Evolutionary conservation across 92 coral and sea anemone species (phyloP).

Genomic region (Micromussa lordhowensis): DNA sequence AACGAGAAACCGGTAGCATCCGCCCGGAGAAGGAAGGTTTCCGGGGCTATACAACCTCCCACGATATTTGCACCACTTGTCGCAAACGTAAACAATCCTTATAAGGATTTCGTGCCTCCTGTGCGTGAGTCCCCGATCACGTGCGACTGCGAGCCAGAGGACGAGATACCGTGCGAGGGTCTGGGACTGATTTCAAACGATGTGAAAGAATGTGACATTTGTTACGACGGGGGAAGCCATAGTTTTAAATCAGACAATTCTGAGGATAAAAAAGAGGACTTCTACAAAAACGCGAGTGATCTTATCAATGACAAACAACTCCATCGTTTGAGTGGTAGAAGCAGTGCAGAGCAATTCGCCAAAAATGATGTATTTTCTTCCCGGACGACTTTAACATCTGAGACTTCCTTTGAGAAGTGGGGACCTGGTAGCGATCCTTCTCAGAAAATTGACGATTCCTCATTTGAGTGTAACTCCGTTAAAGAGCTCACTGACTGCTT

Average conservation of each 20-base stretch:
- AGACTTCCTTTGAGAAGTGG: neutral
- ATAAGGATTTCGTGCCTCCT: constrained; percentile 87
- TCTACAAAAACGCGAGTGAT: neutral
- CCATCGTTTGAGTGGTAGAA: neutral
- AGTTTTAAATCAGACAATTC: constrained; percentile 12
- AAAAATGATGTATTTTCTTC: constrained; percentile 2
- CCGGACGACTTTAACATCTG: constrained; percentile 1
- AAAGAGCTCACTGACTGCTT: constrained; percentile 11
- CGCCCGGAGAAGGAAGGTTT: constrained; percentile 71
- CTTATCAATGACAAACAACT: constrained; percentile 12
- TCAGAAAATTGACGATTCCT: constrained; percentile 26
- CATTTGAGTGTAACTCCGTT: constrained; percentile 10
- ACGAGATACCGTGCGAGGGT: neutral
- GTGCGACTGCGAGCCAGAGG: constrained; percentile 59
- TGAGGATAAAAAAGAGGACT: constrained; percentile 3
- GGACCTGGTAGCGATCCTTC: constrained; percentile 10
- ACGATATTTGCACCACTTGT: constrained; percentile 79
- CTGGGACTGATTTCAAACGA: neutral
- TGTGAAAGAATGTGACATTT: neutral
- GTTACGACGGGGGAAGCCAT: neutral
- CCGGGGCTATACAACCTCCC: constrained; percentile 78
- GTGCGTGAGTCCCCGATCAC: constrained; percentile 81
- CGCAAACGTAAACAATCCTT: constrained; percentile 78
- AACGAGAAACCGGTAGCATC: constrained; percentile 37
- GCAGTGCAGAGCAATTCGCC: neutral